These are phyloP conservation scores for Ferdinandea cuprea DNA, from an alignment of 2,888 invertebrate species.

Conservation along the genomic window DNA sequence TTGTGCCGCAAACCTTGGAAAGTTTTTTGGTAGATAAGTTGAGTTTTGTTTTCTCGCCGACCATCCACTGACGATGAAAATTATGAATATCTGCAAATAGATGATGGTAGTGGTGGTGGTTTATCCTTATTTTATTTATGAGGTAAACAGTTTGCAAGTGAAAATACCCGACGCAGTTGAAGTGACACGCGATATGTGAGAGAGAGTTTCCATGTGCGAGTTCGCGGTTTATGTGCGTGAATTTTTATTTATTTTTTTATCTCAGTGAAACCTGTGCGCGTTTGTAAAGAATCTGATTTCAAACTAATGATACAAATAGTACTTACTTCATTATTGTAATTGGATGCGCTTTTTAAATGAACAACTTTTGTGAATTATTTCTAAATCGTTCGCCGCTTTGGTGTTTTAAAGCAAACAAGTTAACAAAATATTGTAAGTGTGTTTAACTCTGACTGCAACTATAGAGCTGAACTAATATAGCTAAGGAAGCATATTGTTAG, in stretches of 20 bases:
- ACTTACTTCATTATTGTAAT: neutral
- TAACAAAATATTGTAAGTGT: neutral
- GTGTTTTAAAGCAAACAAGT: neutral
- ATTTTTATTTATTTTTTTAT: conserved; percentile 22
- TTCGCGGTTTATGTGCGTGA: conserved; percentile 16
- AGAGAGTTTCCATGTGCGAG: conserved; percentile 14
- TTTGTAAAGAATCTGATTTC: too few relatives aligned
- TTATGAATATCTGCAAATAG: conserved; percentile 22
- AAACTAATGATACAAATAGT: too few relatives aligned
- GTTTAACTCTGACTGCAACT: too few relatives aligned
- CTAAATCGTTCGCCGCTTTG: neutral
- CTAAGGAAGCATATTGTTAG: too few relatives aligned
- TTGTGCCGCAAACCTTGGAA: conserved; percentile 42
- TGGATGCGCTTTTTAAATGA: neutral
- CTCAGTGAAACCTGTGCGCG: neutral
- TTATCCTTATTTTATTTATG: conserved; percentile 42
- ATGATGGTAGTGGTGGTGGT: conserved; percentile 31
- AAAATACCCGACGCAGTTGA: conserved; percentile 37
- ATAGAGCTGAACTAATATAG: too few relatives aligned
- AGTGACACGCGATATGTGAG: conserved; percentile 8
- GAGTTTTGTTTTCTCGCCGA: conserved; percentile 15
- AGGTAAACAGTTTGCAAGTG: conserved; percentile 23
- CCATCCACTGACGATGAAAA: conserved; percentile 4
- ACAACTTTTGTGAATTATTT: neutral
- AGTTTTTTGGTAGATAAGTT: conserved; percentile 26